A percentile compares a stretch with the other conserved stretches of the same genome.
phyloP scores from a whole-genome alignment of 1,140 invertebrate genomes.

The Melipona quadrifasciata region DNA sequence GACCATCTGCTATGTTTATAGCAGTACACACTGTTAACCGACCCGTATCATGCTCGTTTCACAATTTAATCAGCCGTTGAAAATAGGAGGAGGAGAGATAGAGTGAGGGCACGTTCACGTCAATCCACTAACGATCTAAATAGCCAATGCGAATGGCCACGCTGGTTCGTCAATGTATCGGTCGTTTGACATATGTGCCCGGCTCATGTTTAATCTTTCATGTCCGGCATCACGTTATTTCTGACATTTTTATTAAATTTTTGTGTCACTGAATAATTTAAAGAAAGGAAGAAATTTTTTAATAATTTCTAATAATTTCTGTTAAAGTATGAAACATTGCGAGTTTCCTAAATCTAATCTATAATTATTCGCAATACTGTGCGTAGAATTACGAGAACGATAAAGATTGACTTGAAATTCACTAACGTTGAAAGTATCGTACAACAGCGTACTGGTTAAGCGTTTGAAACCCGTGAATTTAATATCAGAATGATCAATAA shows the following conservation, averaged over 20 bases:
- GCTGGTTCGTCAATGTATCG: no score
- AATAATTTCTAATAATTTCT: no score
- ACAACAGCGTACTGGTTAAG: not conserved
- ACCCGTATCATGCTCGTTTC: not conserved
- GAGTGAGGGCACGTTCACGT: not conserved
- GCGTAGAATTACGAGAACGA: not conserved
- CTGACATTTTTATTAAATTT: no score
- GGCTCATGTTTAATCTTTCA: not conserved
- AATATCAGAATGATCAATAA: not conserved
- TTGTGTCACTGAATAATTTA: no score
- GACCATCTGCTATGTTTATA: not conserved
- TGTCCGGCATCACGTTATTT: no score
- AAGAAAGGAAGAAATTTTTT: no score
- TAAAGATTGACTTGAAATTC: not conserved
- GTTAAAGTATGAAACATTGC: not conserved
- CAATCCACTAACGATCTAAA: not conserved
- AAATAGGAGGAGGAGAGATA: not conserved
- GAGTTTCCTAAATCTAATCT: not conserved
- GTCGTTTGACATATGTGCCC: not conserved
- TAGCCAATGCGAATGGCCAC: not conserved
- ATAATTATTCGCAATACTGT: not conserved
- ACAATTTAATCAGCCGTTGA: not conserved
- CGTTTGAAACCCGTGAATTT: not conserved
- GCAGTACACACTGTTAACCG: not conserved
- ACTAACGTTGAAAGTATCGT: not conserved